Evolutionary conservation across 1,140 invertebrate genomes (phyloP).

Genomic region (Ganaspis sp.): DNA sequence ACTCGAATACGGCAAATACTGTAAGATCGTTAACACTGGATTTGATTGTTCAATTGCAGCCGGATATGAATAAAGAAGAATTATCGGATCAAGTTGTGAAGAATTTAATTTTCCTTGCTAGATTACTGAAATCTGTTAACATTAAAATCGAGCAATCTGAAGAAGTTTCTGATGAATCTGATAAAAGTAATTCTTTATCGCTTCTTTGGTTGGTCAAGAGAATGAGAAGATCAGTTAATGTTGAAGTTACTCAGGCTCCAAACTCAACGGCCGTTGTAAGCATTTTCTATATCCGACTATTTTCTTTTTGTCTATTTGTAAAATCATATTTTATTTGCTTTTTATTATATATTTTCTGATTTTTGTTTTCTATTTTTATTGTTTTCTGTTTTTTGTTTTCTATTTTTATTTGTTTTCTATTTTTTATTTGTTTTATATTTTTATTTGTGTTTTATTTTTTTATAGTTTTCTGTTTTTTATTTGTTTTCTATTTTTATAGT

Average conservation of each 20-base stretch:
- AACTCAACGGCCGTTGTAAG: constrained; percentile 78
- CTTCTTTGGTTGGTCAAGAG: constrained; percentile 83
- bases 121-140: constrained; percentile 78
- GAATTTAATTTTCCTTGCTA: constrained; percentile 83
- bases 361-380: too few species aligned
- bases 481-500: too few species aligned
- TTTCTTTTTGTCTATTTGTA: background rate
- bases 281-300: constrained; percentile 45
- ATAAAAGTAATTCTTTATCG: constrained; percentile 67
- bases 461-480: too few species aligned
- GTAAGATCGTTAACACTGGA: constrained; percentile 84
- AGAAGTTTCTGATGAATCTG: constrained; percentile 63
- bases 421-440: too few species aligned
- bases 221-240: constrained; percentile 82
- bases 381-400: too few species aligned
- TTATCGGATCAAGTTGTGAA: constrained; percentile 84
- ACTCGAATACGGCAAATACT: constrained; percentile 77
- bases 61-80: constrained; percentile 76
- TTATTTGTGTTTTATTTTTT: too few species aligned
- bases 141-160: constrained; percentile 55
- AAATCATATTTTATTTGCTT: too few species aligned
- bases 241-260: constrained; percentile 82
- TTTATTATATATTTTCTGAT: too few species aligned
- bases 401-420: too few species aligned
- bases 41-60: constrained; percentile 84